A percentile compares a stretch with the other conserved stretches of the same genome.
Evolutionary conservation across 2,888 invertebrate species (phyloP).

Genomic region (Poecilobothrus nobilitatus): DNA sequence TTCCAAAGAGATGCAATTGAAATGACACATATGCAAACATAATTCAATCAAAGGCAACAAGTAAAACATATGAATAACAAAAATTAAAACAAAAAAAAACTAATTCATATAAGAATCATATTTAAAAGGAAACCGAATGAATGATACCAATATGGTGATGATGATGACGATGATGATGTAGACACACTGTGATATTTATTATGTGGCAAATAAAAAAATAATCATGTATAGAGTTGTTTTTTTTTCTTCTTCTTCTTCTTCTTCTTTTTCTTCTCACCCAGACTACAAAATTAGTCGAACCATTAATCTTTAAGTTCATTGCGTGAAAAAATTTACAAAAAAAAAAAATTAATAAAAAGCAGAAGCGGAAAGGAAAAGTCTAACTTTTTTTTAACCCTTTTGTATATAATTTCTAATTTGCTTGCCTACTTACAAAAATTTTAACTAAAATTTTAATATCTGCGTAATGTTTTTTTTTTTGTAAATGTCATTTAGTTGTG

Average conservation of each 20-base stretch:
- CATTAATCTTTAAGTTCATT: not conserved
- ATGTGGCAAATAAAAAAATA: not conserved
- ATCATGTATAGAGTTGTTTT: no score
- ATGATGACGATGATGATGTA: not conserved
- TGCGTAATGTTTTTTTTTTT: no score
- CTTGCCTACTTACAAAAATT: no score
- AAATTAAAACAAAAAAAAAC: not conserved
- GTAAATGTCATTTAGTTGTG: no score
- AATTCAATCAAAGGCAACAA: not conserved
- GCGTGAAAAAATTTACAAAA: not conserved
- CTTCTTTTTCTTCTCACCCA: not conserved
- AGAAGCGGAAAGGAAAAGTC: no score
- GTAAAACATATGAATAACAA: not conserved
- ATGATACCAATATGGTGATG: not conserved
- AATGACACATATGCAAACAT: slow-evolving; percentile 2
- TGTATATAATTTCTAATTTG: no score
- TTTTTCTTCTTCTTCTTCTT: no score
- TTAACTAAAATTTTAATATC: no score
- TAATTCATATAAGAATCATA: no score
- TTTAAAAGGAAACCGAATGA: not conserved
- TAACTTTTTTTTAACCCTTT: no score
- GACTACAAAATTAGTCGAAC: slow-evolving; percentile 3
- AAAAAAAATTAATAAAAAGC: no score
- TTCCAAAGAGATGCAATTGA: not conserved
- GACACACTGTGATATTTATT: no score